Evolutionary conservation across 2,797 vertebrate genomes (phyloP).

Genomic region (Yasuhikotakia modesta): DNA sequence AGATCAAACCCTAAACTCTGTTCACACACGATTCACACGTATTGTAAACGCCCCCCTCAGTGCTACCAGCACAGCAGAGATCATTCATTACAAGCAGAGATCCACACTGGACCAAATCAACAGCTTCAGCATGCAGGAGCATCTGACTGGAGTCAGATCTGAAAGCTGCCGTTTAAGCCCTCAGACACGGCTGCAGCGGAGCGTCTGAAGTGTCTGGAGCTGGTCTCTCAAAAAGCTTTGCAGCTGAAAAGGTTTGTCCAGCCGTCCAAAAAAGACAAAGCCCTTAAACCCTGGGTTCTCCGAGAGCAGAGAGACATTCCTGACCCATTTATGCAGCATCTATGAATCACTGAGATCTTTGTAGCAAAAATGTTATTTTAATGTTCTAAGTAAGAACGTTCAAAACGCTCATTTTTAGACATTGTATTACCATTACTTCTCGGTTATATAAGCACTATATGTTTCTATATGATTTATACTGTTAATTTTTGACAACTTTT

Average conservation of each 20-base stretch:
- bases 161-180: conserved; percentile 46
- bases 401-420: not conserved
- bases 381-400: not conserved
- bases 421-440: not conserved
- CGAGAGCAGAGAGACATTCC: conserved; percentile 24
- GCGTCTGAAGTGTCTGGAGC: conserved; percentile 26
- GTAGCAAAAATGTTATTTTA: conserved; percentile 43
- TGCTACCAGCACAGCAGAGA: not conserved
- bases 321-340: conserved; percentile 75
- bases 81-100: conserved; percentile 8
- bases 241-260: conserved; percentile 50
- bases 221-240: conserved; percentile 34
- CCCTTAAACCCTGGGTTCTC: conserved; percentile 38
- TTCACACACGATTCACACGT: too few relatives aligned
- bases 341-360: conserved; percentile 71
- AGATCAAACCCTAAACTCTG: too few relatives aligned
- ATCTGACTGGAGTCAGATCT: conserved; percentile 45
- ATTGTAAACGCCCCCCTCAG: too few relatives aligned
- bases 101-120: conserved; percentile 42
- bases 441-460: too few relatives aligned
- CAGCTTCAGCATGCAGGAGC: conserved; percentile 40
- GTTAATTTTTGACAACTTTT: not conserved
- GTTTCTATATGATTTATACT: too few relatives aligned
- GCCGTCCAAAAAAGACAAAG: conserved; percentile 48
- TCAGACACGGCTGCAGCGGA: conserved; percentile 18